phyloP scores from a whole-genome alignment of 1,140 invertebrate species.

The Hesperophylax magnus region DNA sequence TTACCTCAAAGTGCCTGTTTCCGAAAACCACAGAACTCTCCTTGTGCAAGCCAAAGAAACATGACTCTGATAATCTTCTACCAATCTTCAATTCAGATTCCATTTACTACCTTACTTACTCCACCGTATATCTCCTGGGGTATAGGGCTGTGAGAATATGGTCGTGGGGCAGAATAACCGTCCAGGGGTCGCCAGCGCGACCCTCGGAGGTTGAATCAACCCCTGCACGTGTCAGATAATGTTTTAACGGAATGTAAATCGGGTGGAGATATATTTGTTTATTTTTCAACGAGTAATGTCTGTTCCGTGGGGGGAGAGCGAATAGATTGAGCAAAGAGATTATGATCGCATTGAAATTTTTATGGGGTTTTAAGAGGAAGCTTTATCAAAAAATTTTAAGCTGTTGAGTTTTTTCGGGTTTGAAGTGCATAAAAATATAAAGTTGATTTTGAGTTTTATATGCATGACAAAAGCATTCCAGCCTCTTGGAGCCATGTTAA shows the following conservation, averaged over 20 bases:
- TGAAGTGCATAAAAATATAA: too few species aligned
- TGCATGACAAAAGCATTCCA: too few species aligned
- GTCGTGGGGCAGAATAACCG: background rate
- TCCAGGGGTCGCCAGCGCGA: background rate
- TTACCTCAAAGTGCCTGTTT: too few species aligned
- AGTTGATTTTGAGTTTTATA: too few species aligned
- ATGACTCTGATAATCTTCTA: too few species aligned
- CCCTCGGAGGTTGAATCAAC: background rate
- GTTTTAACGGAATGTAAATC: slow-evolving; percentile 21
- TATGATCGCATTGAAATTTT: too few species aligned
- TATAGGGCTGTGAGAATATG: background rate
- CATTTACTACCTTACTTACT: slow-evolving; percentile 24
- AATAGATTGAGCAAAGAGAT: background rate
- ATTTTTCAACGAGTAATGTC: background rate
- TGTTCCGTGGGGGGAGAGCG: background rate
- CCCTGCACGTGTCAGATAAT: slow-evolving; percentile 24
- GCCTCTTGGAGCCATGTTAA: too few species aligned
- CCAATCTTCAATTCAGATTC: background rate
- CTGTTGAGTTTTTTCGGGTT: too few species aligned
- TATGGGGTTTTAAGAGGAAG: too few species aligned
- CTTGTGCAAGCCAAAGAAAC: too few species aligned
- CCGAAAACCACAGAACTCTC: too few species aligned
- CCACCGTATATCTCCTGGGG: background rate
- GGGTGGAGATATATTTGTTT: slow-evolving; percentile 21
- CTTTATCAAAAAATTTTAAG: too few species aligned